Conservation (phyloP, 2,797 vertebrate genomes). For the Amblyopsis hoosieri region DNA sequence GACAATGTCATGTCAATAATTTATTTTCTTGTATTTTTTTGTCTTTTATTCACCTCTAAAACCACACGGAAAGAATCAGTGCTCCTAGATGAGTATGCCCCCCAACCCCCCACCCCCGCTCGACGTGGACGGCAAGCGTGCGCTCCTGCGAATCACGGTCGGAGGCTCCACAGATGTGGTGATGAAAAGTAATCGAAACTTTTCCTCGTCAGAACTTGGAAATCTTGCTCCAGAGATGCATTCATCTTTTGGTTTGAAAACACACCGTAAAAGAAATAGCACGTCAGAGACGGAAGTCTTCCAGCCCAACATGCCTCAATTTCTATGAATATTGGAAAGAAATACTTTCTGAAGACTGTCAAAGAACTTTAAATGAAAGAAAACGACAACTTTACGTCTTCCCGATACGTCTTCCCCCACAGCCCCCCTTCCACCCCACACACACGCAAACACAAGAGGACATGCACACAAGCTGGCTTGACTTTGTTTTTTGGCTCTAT, state of each 20-base stretch:
- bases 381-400: constrained; percentile 3
- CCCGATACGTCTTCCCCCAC: background rate
- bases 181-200: too few species aligned
- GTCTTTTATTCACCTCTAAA: too few species aligned
- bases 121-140: too few species aligned
- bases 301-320: background rate
- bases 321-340: background rate
- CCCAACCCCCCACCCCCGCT: too few species aligned
- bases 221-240: background rate
- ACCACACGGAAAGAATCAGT: too few species aligned
- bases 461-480: background rate
- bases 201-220: too few species aligned
- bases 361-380: constrained; percentile 14
- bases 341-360: background rate
- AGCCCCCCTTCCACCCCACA: background rate
- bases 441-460: background rate
- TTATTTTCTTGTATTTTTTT: too few species aligned
- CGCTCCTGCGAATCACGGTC: too few species aligned
- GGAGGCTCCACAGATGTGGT: too few species aligned
- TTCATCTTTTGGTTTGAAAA: background rate
- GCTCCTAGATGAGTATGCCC: too few species aligned
- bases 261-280: background rate
- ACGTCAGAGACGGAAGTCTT: background rate
- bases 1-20: too few species aligned
- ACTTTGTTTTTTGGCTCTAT: background rate